A percentile compares a stretch with the other conserved stretches of the same genome.
Evolutionary conservation across 2,797 vertebrate genomes (phyloP).

Genomic region (Dendrocincla tyrannina): DNA sequence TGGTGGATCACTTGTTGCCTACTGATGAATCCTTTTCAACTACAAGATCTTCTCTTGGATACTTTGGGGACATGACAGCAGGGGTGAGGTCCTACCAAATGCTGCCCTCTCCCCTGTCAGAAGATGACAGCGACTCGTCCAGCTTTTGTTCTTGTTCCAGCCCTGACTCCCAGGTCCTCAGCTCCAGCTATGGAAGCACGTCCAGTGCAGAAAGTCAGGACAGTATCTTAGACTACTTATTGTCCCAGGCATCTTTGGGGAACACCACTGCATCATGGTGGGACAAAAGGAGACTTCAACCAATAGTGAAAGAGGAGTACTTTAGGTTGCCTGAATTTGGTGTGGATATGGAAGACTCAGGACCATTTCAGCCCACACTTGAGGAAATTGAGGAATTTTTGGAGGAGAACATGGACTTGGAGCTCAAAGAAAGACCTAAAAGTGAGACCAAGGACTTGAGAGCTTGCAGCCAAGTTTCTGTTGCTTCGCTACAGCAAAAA

Average conservation of each 20-base stretch:
- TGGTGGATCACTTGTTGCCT: slow-evolving; percentile 96
- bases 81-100: slow-evolving; percentile 85
- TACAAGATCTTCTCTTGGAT: slow-evolving; percentile 71
- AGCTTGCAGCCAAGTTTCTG: slow-evolving; percentile 69
- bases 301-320: slow-evolving; percentile 84
- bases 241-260: slow-evolving; percentile 88
- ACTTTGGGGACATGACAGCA: slow-evolving; percentile 84
- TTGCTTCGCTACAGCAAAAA: slow-evolving; percentile 74
- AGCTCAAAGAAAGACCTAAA: slow-evolving; percentile 82
- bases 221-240: slow-evolving; percentile 89
- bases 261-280: slow-evolving; percentile 79
- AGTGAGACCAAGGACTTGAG: slow-evolving; percentile 71
- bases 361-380: slow-evolving; percentile 93
- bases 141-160: slow-evolving; percentile 93
- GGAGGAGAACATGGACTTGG: slow-evolving; percentile 94
- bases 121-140: slow-evolving; percentile 92
- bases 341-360: slow-evolving; percentile 83
- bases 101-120: slow-evolving; percentile 88
- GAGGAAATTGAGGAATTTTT: slow-evolving; percentile 99
- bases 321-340: slow-evolving; percentile 85
- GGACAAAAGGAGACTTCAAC: slow-evolving; percentile 79
- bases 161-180: slow-evolving; percentile 87
- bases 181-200: slow-evolving; percentile 88
- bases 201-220: slow-evolving; percentile 87
- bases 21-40: slow-evolving; percentile 90